Evolutionary conservation across 1,140 invertebrate species (phyloP).

Genomic region (Eumeta japonica): DNA sequence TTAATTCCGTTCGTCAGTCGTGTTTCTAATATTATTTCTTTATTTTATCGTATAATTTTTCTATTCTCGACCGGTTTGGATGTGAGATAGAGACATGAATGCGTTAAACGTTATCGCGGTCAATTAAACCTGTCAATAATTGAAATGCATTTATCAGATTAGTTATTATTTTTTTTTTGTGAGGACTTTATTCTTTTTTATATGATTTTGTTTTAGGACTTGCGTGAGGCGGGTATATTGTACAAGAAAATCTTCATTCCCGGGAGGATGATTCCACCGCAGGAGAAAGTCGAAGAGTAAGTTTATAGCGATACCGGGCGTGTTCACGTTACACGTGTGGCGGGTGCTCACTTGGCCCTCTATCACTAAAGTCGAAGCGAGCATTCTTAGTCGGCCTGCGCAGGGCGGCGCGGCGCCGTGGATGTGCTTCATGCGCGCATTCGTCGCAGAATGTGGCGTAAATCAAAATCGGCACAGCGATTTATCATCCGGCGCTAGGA

Average conservation of each 20-base stretch:
- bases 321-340: not conserved
- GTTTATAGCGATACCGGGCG: slow-evolving; percentile 13
- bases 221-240: slow-evolving; percentile 25
- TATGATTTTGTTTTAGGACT: slow-evolving; percentile 39
- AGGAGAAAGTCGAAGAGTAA: slow-evolving; percentile 32
- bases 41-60: no score
- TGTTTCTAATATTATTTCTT: no score
- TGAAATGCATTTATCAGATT: no score
- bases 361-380: not conserved
- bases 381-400: slow-evolving; percentile 13
- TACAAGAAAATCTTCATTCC: slow-evolving; percentile 44
- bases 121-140: no score
- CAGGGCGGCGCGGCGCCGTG: not conserved
- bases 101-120: no score
- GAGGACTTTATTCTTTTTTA: no score
- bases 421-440: not conserved
- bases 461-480: slow-evolving; percentile 33
- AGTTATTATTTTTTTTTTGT: no score
- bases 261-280: slow-evolving; percentile 37
- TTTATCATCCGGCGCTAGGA: slow-evolving; percentile 31
- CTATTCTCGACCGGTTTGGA: no score
- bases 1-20: no score
- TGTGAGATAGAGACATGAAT: no score
- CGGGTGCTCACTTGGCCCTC: not conserved
- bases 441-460: slow-evolving; percentile 23